Percentiles rank a stretch among this genome's conserved stretches.
Conservation (phyloP, 2,888 invertebrate species). For the Agrochola lota region DNA sequence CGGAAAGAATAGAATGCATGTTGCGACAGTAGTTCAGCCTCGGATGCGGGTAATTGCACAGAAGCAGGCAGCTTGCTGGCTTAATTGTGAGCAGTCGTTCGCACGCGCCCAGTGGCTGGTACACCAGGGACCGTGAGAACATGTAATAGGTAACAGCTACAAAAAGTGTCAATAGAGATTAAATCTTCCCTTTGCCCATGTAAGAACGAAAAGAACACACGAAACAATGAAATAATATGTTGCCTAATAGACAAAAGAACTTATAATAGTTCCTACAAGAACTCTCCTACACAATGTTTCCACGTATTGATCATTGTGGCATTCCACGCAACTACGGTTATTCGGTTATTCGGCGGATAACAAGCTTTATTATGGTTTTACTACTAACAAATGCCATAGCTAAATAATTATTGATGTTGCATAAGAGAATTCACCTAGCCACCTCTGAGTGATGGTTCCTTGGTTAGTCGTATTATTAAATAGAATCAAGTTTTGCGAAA, state of each 20-base stretch:
- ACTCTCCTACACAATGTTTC: conserved; percentile 73
- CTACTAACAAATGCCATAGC: conserved; percentile 43
- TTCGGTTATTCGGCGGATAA: conserved; percentile 47
- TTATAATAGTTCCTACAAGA: conserved; percentile 56
- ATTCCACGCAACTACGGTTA: conserved; percentile 50
- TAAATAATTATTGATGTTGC: conserved; percentile 55
- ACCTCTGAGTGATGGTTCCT: conserved; percentile 34
- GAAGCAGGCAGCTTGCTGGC: conserved; percentile 73
- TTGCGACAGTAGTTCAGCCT: conserved; percentile 84
- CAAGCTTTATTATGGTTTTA: conserved; percentile 47
- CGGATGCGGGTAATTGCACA: conserved; percentile 82
- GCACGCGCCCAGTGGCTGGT: conserved; percentile 78
- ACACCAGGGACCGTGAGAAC: conserved; percentile 79
- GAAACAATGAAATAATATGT: conserved; percentile 85
- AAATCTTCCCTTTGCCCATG: conserved; percentile 78
- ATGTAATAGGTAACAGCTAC: conserved; percentile 73
- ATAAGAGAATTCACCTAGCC: conserved; percentile 34
- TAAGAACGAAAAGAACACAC: conserved; percentile 75
- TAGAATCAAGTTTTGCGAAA: conserved; percentile 38
- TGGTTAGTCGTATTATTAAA: conserved; percentile 29
- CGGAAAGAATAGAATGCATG: conserved; percentile 83
- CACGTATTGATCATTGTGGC: conserved; percentile 67
- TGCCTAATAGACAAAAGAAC: conserved; percentile 75
- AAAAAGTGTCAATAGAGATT: conserved; percentile 80
- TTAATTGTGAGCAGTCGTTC: conserved; percentile 80